Evolutionary conservation across 2,113 vertebrate species (phyloP).

Genomic region (Pterocles orientalis): DNA sequence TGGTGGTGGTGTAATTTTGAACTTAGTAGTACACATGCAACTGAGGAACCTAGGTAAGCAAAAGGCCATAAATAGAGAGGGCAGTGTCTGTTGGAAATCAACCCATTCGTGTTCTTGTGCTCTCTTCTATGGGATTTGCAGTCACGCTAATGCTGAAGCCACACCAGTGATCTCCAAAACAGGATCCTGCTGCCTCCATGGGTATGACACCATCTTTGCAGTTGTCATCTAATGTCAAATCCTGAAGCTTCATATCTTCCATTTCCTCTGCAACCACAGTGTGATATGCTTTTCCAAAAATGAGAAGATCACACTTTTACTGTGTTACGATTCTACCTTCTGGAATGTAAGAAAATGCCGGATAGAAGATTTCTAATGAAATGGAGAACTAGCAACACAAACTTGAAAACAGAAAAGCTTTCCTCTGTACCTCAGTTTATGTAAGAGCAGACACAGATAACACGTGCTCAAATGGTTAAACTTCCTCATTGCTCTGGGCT

Average conservation of each 20-base stretch:
- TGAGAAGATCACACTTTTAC: accelerated
- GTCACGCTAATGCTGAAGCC: not conserved
- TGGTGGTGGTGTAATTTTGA: accelerated
- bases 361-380: not conserved
- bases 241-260: not conserved
- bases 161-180: not conserved
- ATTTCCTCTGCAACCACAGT: not conserved
- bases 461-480: not conserved
- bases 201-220: not conserved
- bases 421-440: not conserved
- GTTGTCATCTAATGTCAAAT: not conserved
- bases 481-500: not conserved
- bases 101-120: not conserved
- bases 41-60: not conserved
- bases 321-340: not conserved
- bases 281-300: not conserved
- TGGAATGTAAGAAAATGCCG: not conserved
- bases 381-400: not conserved
- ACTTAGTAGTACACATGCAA: not conserved
- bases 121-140: not conserved
- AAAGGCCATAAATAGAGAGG: not conserved
- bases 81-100: not conserved
- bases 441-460: not conserved
- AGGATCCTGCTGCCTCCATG: not conserved
- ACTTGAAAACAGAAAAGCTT: not conserved